Percentiles rank a stretch among this genome's conserved stretches.
Conservation (phyloP, 1,140 invertebrate genomes). For the Ceratina japonica region DNA sequence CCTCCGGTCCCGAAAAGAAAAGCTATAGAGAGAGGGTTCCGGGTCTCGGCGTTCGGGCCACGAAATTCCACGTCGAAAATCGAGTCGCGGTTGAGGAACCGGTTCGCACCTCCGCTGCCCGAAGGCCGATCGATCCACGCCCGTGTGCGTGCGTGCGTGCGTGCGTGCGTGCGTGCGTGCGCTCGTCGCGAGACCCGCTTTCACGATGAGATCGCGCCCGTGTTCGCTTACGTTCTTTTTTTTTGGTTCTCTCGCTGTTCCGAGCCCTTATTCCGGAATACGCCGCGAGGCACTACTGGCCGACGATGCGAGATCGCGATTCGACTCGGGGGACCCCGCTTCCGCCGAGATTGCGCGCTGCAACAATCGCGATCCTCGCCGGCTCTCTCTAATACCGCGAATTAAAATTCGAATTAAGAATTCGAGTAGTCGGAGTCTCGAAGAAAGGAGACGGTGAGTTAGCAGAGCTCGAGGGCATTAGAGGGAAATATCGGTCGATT, state of each 20-base stretch:
- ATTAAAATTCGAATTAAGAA: slow-evolving; percentile 23
- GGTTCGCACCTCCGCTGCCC: slow-evolving; percentile 49
- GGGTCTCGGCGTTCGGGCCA: neutral
- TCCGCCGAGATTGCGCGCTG: slow-evolving; percentile 30
- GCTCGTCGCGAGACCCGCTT: slow-evolving; percentile 31
- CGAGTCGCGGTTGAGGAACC: slow-evolving; percentile 43
- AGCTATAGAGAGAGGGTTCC: slow-evolving; percentile 48
- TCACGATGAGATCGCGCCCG: slow-evolving; percentile 59
- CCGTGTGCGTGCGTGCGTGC: neutral
- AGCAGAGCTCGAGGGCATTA: neutral
- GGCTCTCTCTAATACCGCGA: slow-evolving; percentile 13
- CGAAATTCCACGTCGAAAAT: slow-evolving; percentile 57
- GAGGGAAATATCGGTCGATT: slow-evolving; percentile 1
- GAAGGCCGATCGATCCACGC: slow-evolving; percentile 47
- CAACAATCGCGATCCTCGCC: too few species aligned
- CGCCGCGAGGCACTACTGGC: slow-evolving; percentile 50
- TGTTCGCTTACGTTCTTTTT: neutral
- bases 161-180: neutral
- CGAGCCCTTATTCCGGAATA: slow-evolving; percentile 51
- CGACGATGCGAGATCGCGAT: slow-evolving; percentile 52
- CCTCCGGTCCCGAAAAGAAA: too few species aligned
- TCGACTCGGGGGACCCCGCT: slow-evolving; percentile 17
- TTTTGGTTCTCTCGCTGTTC: neutral
- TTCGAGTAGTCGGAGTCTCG: neutral
- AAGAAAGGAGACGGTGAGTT: neutral